Percentiles rank a stretch among this genome's conserved stretches.
Evolutionary conservation across 2,113 vertebrate species (phyloP).

Genomic region (Laticauda laticaudata): DNA sequence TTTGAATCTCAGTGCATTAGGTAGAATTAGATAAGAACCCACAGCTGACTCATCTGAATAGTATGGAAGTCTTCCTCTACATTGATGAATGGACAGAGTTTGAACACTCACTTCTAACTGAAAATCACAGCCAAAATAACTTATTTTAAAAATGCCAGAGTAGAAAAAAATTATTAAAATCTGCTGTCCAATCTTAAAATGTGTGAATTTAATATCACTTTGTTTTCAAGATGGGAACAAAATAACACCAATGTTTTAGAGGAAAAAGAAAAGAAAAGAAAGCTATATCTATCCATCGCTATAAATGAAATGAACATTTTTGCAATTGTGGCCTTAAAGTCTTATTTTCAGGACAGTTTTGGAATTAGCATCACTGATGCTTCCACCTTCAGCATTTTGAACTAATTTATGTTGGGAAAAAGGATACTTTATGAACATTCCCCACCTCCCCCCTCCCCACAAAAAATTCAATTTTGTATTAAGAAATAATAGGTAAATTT

Average conservation of each 20-base stretch:
- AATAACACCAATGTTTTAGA: not conserved
- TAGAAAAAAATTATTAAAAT: not conserved
- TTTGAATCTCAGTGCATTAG: not conserved
- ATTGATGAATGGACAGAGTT: not conserved
- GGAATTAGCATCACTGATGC: not conserved
- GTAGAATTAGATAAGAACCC: not conserved
- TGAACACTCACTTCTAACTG: not conserved
- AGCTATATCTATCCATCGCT: not conserved
- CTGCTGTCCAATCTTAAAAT: not conserved
- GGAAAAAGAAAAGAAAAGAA: not conserved
- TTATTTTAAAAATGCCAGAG: not conserved
- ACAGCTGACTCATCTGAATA: not conserved
- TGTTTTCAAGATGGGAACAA: not conserved
- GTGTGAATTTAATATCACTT: not conserved
- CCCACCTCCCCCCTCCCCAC: too few species aligned
- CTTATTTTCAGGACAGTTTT: not conserved
- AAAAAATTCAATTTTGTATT: not conserved
- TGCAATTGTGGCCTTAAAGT: not conserved
- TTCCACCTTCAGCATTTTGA: not conserved
- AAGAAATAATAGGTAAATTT: not conserved
- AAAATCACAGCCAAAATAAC: not conserved
- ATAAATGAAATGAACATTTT: not conserved
- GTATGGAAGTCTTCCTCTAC: not conserved
- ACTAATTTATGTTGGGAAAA: not conserved
- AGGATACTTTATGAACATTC: not conserved